Percentiles rank a stretch among this genome's conserved stretches.
phyloP scores from a whole-genome alignment of 2,888 invertebrate species.

The Amphipyra berbera region DNA sequence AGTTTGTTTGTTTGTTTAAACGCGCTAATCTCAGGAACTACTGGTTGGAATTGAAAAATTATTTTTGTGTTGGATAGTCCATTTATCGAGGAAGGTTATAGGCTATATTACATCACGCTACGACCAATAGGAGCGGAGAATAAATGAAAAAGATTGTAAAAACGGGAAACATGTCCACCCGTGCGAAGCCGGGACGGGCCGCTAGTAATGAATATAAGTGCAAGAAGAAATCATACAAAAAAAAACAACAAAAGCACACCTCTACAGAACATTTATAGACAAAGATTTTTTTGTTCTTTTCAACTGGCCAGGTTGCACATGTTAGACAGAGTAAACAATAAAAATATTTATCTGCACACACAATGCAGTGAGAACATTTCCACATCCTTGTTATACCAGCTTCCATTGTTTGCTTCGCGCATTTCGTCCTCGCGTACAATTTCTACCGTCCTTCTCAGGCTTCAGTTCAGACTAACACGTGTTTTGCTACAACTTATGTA shows the following conservation, averaged over 20 bases:
- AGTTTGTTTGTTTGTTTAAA: too few relatives aligned
- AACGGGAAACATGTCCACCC: too few relatives aligned
- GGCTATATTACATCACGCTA: too few relatives aligned
- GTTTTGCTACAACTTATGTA: slow-evolving; percentile 43
- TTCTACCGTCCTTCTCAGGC: slow-evolving; percentile 55
- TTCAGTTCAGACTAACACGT: slow-evolving; percentile 37
- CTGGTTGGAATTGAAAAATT: too few relatives aligned
- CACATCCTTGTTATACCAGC: slow-evolving; percentile 58
- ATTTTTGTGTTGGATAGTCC: too few relatives aligned
- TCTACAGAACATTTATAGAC: slow-evolving; percentile 2
- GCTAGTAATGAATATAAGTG: neutral
- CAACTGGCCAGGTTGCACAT: slow-evolving; percentile 14
- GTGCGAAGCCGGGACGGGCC: too few relatives aligned
- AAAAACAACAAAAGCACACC: slow-evolving; percentile 7
- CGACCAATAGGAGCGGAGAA: too few relatives aligned
- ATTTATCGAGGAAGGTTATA: too few relatives aligned
- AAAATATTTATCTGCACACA: slow-evolving; percentile 48
- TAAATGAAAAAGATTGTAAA: too few relatives aligned
- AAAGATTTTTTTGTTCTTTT: slow-evolving; percentile 29
- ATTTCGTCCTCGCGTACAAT: slow-evolving; percentile 58
- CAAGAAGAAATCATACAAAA: slow-evolving; percentile 12
- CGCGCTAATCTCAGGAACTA: too few relatives aligned
- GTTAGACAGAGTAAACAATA: slow-evolving; percentile 45
- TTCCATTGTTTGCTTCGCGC: slow-evolving; percentile 56
- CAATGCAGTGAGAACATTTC: slow-evolving; percentile 54